Evolutionary conservation across 2,797 vertebrate genomes (phyloP).

Genomic region (Parauchenoglanis ngamensis): DNA sequence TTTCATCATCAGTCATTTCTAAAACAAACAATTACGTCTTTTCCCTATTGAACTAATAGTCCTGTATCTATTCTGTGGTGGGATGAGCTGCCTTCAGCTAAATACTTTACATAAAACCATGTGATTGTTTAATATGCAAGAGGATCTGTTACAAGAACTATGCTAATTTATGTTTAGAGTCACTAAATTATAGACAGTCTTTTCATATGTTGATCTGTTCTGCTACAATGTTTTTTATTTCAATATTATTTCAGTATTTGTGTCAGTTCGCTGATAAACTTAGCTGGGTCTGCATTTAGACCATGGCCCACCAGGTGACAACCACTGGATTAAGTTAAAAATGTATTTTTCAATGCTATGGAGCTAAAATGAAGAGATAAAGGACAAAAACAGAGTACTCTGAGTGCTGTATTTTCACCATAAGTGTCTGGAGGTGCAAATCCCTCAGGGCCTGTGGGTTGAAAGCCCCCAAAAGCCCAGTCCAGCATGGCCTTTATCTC

Average conservation of each 20-base stretch:
- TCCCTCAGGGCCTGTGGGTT: slow-evolving; percentile 71
- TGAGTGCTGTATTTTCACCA: slow-evolving; percentile 53
- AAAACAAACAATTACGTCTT: not conserved
- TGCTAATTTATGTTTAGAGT: not conserved
- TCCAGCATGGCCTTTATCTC: slow-evolving; percentile 75
- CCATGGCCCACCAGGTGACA: not conserved
- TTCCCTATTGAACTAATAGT: not conserved
- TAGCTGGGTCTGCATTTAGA: not conserved
- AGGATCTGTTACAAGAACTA: not conserved
- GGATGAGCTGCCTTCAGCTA: not conserved
- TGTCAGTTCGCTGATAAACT: not conserved
- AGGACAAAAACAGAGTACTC: not conserved
- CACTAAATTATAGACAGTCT: not conserved
- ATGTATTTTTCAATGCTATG: not conserved
- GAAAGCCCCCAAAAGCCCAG: slow-evolving; percentile 77
- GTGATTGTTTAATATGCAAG: not conserved
- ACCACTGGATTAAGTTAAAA: not conserved
- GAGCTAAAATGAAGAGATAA: not conserved
- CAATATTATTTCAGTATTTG: not conserved
- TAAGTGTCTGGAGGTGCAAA: slow-evolving; percentile 54
- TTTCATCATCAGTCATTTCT: not conserved
- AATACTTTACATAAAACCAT: not conserved
- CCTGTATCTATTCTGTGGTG: not conserved
- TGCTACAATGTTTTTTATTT: not conserved
- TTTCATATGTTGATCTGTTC: not conserved